Evolutionary conservation across 2,797 vertebrate species (phyloP), one percentile per base, ranked within the genome.

Genomic region (Gallirallus australis): DNA sequence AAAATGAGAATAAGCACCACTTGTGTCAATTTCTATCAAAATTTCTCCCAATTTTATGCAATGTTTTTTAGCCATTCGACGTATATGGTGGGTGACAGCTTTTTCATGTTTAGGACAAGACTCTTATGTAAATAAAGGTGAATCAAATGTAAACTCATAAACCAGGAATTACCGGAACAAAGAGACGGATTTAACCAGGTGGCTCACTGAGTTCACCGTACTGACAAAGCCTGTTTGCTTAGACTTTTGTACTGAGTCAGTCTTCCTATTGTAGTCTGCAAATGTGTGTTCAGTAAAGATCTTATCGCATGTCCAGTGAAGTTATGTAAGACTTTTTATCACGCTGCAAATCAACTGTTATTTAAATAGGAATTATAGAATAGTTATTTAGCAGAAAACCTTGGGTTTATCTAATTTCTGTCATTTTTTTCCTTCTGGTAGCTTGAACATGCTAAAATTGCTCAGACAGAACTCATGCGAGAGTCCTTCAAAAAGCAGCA

Each of bases 391-490:
- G 56, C 35, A n/a, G 35, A 53, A 93, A 56, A 45, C 25, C 6
- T 45, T 31, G 42, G 47, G 9, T 80, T 93, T 90, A 56, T 68
- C 35, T 96, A 50, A 82, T 86, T 39, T 73, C 10, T 86, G 15
- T 79, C 33, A 37, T 93, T 96, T 61, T 79, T 77, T 79, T 65
- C 82, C 60, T 59, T 88, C 19, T 31, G 90, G 66, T 96, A 99
- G 99, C 98, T 99, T 66, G 99, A 99, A 96, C 99, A 99, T 97
- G 99, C 99, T 45, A 98, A 98, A 96, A 86, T 99, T 92, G 98
- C 99, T 72, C 99, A 99, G 98, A 99, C 99, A 7, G 99, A 99
- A 87, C 97, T 99, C 97, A 98, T 99, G 98, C 98, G 98, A 82
- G 99, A 99, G 94, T 99, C 99, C 45, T 99, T 99, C 98, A 98